A percentile compares a stretch with the other conserved stretches of the same genome.
phyloP scores from a whole-genome alignment of 1,140 invertebrate species.

The Spodoptera litura region DNA sequence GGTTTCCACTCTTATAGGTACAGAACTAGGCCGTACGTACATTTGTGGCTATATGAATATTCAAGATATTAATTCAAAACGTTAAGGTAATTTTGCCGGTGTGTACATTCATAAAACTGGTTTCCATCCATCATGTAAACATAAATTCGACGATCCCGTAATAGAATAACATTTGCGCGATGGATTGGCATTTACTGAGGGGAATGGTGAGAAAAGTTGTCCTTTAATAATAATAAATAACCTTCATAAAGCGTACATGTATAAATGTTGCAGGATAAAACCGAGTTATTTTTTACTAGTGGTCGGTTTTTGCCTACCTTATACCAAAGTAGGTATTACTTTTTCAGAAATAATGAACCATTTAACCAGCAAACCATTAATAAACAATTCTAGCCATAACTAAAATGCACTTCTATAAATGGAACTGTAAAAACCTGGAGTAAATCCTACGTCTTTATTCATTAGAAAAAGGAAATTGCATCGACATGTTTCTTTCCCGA shows the following conservation, averaged over 20 bases:
- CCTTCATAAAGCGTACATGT: not conserved
- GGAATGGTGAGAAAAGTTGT: conserved; percentile 25
- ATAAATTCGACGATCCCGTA: conserved; percentile 10
- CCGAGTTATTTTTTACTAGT: conserved; percentile 44
- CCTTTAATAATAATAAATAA: conserved; percentile 17
- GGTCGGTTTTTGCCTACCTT: conserved; percentile 13
- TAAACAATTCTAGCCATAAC: no score
- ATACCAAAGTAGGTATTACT: no score
- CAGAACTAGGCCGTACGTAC: no score
- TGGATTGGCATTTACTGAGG: conserved; percentile 25
- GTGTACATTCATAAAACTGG: not conserved
- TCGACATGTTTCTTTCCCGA: not conserved
- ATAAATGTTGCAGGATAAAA: conserved; percentile 16
- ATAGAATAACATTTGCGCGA: conserved; percentile 25
- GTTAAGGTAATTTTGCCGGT: not conserved
- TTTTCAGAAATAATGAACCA: no score
- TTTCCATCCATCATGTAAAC: not conserved
- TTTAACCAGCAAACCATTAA: no score
- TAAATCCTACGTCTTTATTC: not conserved
- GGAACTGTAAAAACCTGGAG: not conserved
- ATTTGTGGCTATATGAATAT: no score
- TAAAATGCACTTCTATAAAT: no score
- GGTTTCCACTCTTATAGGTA: no score
- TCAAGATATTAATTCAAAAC: not conserved
- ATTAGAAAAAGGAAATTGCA: conserved; percentile 3